Evolutionary conservation across 2,888 invertebrate species (phyloP).

Genomic region (Trachelus tabidus): DNA sequence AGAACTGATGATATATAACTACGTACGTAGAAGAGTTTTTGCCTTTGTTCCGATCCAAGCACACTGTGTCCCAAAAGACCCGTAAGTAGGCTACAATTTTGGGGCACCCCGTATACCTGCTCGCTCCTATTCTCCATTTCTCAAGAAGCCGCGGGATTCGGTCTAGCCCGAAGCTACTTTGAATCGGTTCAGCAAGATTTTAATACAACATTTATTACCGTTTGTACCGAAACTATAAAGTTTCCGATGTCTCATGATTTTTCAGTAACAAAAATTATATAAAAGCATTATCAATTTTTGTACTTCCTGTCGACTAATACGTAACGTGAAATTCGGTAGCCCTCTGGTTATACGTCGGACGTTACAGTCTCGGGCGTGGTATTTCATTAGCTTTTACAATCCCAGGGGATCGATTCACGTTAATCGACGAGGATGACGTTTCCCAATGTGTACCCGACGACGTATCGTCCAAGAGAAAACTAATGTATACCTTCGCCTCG

Average conservation of each 20-base stretch:
- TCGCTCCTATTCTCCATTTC: not conserved
- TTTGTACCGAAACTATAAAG: not conserved
- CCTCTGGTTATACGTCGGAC: not conserved
- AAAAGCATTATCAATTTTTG: not conserved
- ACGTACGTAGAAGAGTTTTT: not conserved
- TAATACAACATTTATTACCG: not conserved
- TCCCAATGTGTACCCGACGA: not conserved
- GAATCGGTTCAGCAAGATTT: not conserved
- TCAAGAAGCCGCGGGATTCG: not conserved
- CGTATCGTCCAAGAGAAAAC: not conserved
- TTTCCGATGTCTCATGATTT: not conserved
- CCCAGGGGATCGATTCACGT: not conserved
- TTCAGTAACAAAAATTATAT: not conserved
- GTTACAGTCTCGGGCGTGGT: not conserved
- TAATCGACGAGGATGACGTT: not conserved
- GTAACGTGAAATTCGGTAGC: not conserved
- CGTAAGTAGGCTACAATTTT: too few species aligned
- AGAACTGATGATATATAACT: not conserved
- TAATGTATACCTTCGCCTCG: not conserved
- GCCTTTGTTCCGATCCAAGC: not conserved
- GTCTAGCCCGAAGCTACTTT: not conserved
- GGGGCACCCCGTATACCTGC: not conserved
- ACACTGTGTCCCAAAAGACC: not conserved
- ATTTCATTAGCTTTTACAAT: not conserved
- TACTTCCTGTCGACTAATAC: not conserved